Base-by-base conservation (phyloP, 2,113 vertebrate genomes). In the Saguinus imperator region DNA sequence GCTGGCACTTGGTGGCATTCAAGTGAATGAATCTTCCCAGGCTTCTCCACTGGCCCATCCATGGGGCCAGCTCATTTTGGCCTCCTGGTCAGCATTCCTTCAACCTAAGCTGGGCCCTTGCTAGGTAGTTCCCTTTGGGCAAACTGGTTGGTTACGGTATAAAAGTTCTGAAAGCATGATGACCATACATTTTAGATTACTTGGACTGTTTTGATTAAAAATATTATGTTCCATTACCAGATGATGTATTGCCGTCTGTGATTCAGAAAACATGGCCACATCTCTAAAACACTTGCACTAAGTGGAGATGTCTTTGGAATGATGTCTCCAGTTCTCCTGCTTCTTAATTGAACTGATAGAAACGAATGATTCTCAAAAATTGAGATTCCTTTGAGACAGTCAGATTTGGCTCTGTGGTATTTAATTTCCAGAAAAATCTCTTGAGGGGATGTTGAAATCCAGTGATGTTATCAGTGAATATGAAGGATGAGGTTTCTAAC, bases 371-470 rank as follows among this genome's bases (percentile, higher is more conserved):
- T 11, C 88, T 77, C 43, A 48, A 40, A 57, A n/a, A 27, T n/a
- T 68, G 66, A 40, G 35, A 48, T 73, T 27, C 64, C 68, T 61
- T 64, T 52, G 80, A 89, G 52, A 37, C 21, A 55, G 66, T 58
- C 52, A 57, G 7, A 10, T 72, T 76, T 8, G 80, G 5, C 76
- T 87, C 50, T 23, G 25, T 89, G 87, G 11, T 70, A 3, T 89
- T 83, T 83, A 43, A 29, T 95, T 97, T 93, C 87, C 14, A 12
- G 75, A 57, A 93, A 32, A 43, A 29, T 72, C 77, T 88, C 86
- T 80, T 48, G n/a, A 87, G n/a, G 70, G 23, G 50, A 58, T 48
- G 58, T 35, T 93, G 77, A 92, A 76, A 29, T 68, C 52, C 48
- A 91, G 0, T 70, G 83, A 55, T 32, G 5, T 32, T 35, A 40